Conservation (phyloP, 2,888 invertebrate genomes). For the Hyles lineata region DNA sequence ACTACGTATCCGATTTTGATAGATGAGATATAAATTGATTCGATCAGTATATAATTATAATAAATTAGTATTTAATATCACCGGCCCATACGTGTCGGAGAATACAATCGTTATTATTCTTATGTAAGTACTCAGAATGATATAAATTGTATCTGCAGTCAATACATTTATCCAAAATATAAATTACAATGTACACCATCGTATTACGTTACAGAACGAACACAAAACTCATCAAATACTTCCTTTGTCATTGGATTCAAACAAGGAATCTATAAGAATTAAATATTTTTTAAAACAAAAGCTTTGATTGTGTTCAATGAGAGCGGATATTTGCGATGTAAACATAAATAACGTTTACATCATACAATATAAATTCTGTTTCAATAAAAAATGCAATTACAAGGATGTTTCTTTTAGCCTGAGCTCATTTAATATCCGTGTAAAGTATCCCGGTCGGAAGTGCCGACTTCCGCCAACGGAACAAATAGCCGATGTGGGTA, state of each 20-base stretch:
- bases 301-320: too few species aligned
- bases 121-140: too few species aligned
- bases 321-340: background rate
- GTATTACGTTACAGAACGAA: background rate
- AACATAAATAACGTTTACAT: background rate
- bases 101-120: too few species aligned
- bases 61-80: too few species aligned
- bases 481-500: slow-evolving; percentile 27
- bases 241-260: background rate
- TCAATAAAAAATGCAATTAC: slow-evolving; percentile 15
- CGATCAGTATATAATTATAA: too few species aligned
- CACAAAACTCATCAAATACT: background rate
- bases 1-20: too few species aligned
- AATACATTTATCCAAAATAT: too few species aligned
- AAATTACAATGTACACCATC: background rate
- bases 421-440: slow-evolving; percentile 26
- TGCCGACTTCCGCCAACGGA: slow-evolving; percentile 23
- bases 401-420: slow-evolving; percentile 4
- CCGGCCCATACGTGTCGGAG: too few species aligned
- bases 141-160: too few species aligned
- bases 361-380: slow-evolving; percentile 9
- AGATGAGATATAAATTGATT: too few species aligned
- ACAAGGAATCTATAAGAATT: background rate
- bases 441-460: slow-evolving; percentile 23
- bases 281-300: background rate